These are phyloP conservation scores for Gibbula magus DNA, from an alignment of 2,888 invertebrate genomes.

Conservation along the genomic window DNA sequence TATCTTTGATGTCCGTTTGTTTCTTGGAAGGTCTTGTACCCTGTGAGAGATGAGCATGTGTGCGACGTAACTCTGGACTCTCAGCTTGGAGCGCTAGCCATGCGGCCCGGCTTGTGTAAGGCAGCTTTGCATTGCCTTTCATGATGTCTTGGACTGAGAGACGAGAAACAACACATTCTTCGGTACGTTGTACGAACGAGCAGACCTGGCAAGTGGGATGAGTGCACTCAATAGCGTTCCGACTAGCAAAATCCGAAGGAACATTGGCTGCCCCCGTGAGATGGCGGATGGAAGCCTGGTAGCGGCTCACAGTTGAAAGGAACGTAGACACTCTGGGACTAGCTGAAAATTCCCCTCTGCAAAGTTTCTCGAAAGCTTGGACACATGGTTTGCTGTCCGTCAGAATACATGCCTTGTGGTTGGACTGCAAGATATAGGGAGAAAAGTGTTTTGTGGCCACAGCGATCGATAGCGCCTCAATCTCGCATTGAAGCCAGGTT, in stretches of 20 bases:
- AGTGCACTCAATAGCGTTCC: constrained; percentile 38
- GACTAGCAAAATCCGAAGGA: constrained; percentile 38
- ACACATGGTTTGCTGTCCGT: constrained; percentile 44
- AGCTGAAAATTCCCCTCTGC: constrained; percentile 43
- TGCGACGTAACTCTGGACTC: constrained; percentile 38
- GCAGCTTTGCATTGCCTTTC: constrained; percentile 17
- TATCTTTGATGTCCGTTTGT: constrained; percentile 32
- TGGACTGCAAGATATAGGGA: constrained; percentile 49
- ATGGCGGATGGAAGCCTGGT: constrained; percentile 28
- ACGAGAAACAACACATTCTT: constrained; percentile 27
- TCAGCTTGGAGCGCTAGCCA: constrained; percentile 39
- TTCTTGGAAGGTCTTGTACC: constrained; percentile 37
- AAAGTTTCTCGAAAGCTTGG: constrained; percentile 36
- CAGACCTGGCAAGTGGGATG: constrained; percentile 39
- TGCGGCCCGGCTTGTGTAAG: constrained; percentile 33
- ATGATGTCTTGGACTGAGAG: constrained; percentile 25
- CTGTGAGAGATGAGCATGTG: constrained; percentile 39
- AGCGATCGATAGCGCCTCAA: constrained; percentile 30
- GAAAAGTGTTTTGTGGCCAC: constrained; percentile 47
- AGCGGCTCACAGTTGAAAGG: constrained; percentile 38
- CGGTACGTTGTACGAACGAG: constrained; percentile 17
- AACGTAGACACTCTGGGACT: constrained; percentile 38
- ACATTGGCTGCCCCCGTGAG: constrained; percentile 28
- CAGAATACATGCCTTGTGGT: constrained; percentile 35
- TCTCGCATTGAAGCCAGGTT: constrained; percentile 12